Base-by-base conservation (phyloP, 2,797 vertebrate genomes). In the Mus minutoides region DNA sequence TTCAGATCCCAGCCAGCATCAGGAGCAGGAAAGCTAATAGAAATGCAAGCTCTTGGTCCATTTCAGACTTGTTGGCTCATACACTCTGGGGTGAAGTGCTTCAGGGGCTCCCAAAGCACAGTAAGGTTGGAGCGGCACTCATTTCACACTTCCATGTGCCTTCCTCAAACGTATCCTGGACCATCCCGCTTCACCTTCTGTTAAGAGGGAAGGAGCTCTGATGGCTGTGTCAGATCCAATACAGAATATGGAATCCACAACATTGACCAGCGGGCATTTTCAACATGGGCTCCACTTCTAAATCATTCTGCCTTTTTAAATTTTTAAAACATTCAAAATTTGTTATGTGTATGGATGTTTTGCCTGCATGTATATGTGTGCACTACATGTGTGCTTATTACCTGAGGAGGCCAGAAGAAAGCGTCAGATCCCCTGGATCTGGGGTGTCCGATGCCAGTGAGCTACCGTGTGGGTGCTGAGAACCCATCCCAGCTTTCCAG, bases 101-200 rank as follows among this genome's bases (percentile, higher is more conserved):
- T 49, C n/a, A 86, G 58, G 43, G 84, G 11, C 1, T 34, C 37
- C 90, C 29, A 24, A 37, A 22, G 16, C 0, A 3, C 1, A 2
- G 12, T 21, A 58, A 92, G 19, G 1, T 40, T 56, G 86, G 69
- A 94, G 19, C 67, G 34, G 17, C 58, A 75, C 8, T 64, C 6
- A 6, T 7, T 40, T 9, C 8, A 37, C 6, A 2, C 13, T 12
- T 10, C 13, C 3, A 29, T 31, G 3, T 13, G 14, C 2, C 17
- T 43, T 88, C 60, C 60, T 54, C 46, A 54, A 54, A 17, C 46
- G 11, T 37, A 56, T 29, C 67, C 14, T n/a, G 13, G 34, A 37
- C 12, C 21, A 4, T 21, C 17, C 4, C 1, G 1, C 40, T 69
- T 34, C 8, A 40, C 3, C 62, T 54, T 52, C 19, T 67, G 12